Conservation (phyloP, 2,113 vertebrate genomes). For the Leptobrachium ailaonicum region DNA sequence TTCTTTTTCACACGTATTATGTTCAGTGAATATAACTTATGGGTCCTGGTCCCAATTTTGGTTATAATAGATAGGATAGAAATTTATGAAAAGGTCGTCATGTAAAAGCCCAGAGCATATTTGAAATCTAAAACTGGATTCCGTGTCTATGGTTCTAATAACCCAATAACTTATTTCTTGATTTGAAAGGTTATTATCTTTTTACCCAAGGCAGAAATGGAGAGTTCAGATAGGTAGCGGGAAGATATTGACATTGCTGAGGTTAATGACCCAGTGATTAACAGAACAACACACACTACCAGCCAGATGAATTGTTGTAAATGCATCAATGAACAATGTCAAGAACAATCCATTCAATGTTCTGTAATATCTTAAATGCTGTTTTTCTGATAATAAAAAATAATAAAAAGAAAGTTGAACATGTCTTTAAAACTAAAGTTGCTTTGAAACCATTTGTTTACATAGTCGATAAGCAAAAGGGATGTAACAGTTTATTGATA, state of each 20-base stretch:
- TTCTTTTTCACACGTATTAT: slow-evolving; percentile 24
- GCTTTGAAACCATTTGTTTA: slow-evolving; percentile 20
- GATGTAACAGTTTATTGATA: slow-evolving; percentile 4
- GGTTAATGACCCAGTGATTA: slow-evolving; percentile 42
- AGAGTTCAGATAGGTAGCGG: slow-evolving; percentile 26
- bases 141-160: slow-evolving; percentile 15
- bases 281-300: slow-evolving; percentile 25
- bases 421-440: slow-evolving; percentile 35
- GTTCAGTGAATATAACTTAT: slow-evolving; percentile 10
- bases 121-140: slow-evolving; percentile 19
- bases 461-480: not conserved
- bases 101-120: not conserved
- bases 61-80: slow-evolving; percentile 18
- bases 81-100: slow-evolving; percentile 30
- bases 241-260: slow-evolving; percentile 18
- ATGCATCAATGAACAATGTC: slow-evolving; percentile 28
- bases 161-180: slow-evolving; percentile 22
- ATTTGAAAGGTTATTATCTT: slow-evolving; percentile 37
- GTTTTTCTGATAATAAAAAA: not conserved
- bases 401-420: not conserved
- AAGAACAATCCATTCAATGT: not conserved
- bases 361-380: slow-evolving; percentile 19
- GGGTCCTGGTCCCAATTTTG: not conserved
- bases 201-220: slow-evolving; percentile 32
- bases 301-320: slow-evolving; percentile 23